Evolutionary conservation across 2,888 invertebrate genomes (phyloP), one percentile per base, ranked within the genome.

Genomic region (Sabatieria punctata): DNA sequence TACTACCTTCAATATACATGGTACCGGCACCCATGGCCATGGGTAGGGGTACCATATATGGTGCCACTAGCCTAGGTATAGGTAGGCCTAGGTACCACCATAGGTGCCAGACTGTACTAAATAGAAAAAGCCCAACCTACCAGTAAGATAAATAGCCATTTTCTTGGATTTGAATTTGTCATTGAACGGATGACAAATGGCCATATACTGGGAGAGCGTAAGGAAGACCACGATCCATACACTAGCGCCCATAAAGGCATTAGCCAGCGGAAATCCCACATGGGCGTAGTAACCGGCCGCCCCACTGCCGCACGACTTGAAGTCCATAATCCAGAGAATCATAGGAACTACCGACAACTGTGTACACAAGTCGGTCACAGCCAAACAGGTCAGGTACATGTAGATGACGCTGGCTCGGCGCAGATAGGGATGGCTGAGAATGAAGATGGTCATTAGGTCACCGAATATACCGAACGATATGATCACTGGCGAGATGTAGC

Each of bases 161-260:
- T 3, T 38, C 2, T 19, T 19, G 6, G 38, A 22, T 4, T n/a
- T 2, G 15, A 43, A n/a, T 30, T 19, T 4, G 13, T 22, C 15
- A 8, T 58, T 54, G 40, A 63, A 62, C 2, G 63, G 63, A 21
- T 52, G 58, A 52, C 70, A 71, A 13, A 71, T 69, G 4, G 71
- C 71, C 51, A 70, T 65, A 57, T 70, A 72, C 27, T 72, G 64
- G 51, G 70, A 70, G 19, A 71, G 62, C 2, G 72, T 72, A 21
- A 72, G 64, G 49, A 69, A 70, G 4, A 72, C 69, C 11, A 73
- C 71, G 47, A 71, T 65, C 62, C 71, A 71, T n/a, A 72, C 71
- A 43, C 67, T 67, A 27, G 69, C 64, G 4, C 70, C 71, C 69
- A 72, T 71, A 55, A 71, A 65, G 2, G 67, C 65, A 54, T 72